A percentile compares a stretch with the other conserved stretches of the same genome.
Conservation (phyloP, 2,888 invertebrate species). For the Oscheius onirici region DNA sequence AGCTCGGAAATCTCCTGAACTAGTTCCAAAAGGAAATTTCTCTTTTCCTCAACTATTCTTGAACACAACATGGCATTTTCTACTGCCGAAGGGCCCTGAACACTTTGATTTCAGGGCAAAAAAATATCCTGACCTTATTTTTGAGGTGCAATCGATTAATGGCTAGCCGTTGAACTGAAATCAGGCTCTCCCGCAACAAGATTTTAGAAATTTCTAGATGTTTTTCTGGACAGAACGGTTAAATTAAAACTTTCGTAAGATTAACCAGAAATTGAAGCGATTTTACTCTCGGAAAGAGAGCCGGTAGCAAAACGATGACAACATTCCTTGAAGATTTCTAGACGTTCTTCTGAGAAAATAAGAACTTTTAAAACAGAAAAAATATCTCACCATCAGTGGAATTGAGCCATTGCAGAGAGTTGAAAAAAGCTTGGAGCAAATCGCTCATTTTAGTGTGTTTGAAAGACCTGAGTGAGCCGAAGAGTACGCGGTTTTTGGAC, state of each 20-base stretch:
- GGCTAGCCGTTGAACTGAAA: background rate
- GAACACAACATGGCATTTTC: background rate
- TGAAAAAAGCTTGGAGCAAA: background rate
- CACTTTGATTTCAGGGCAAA: background rate
- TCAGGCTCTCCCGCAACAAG: background rate
- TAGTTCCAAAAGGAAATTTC: conserved; percentile 6
- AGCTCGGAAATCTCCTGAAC: background rate
- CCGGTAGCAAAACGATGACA: background rate
- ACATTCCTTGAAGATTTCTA: conserved; percentile 20
- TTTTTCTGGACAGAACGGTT: background rate
- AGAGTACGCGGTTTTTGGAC: too few relatives aligned
- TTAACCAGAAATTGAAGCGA: conserved; percentile 11
- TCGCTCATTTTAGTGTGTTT: background rate
- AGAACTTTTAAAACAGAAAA: background rate
- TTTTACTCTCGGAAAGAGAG: conserved; percentile 13
- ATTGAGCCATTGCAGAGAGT: background rate
- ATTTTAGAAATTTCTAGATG: conserved; percentile 1
- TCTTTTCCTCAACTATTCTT: background rate
- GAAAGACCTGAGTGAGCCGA: too few relatives aligned
- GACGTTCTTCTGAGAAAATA: background rate
- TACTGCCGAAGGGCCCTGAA: conserved; percentile 11
- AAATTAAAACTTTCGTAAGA: background rate
- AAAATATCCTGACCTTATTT: conserved; percentile 1
- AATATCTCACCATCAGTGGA: background rate
- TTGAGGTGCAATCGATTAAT: conserved; percentile 14